Conservation (phyloP, 2,888 invertebrate genomes). For the Nomada goodeniana region DNA sequence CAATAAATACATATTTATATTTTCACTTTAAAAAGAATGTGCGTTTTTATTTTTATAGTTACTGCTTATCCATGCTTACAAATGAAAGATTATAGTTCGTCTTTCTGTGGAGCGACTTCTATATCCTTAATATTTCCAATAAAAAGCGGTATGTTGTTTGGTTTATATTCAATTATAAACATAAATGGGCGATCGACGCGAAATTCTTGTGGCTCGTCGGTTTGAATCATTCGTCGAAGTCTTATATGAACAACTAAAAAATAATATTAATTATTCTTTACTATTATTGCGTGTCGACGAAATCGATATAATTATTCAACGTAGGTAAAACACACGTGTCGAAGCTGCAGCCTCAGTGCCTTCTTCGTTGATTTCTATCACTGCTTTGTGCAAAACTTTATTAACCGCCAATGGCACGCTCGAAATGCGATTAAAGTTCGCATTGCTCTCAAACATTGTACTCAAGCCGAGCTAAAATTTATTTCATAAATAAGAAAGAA, state of each 20-base stretch:
- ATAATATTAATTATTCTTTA: not conserved
- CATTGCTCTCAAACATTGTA: slow-evolving; percentile 82
- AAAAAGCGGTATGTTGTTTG: slow-evolving; percentile 77
- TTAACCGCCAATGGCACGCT: slow-evolving; percentile 82
- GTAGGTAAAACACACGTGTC: slow-evolving; percentile 82
- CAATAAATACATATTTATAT: slow-evolving; percentile 2
- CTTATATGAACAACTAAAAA: slow-evolving; percentile 73
- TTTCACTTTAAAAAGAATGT: not conserved
- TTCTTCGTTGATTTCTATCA: slow-evolving; percentile 86
- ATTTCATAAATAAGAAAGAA: not conserved
- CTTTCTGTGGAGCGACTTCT: slow-evolving; percentile 62
- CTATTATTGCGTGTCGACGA: not conserved
- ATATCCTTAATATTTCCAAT: slow-evolving; percentile 78
- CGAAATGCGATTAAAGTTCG: slow-evolving; percentile 84
- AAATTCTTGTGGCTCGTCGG: slow-evolving; percentile 72
- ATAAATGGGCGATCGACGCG: slow-evolving; percentile 83
- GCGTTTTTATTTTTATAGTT: not conserved
- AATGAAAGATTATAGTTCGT: slow-evolving; percentile 76
- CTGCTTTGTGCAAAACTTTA: slow-evolving; percentile 85
- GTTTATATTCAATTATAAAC: slow-evolving; percentile 78
- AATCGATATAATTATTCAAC: slow-evolving; percentile 1
- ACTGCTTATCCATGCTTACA: not conserved
- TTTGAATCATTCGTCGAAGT: slow-evolving; percentile 68
- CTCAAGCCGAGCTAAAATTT: slow-evolving; percentile 83
- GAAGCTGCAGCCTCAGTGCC: slow-evolving; percentile 87